phyloP scores from a whole-genome alignment of 2,797 vertebrate species.

The Leuciscus waleckii region DNA sequence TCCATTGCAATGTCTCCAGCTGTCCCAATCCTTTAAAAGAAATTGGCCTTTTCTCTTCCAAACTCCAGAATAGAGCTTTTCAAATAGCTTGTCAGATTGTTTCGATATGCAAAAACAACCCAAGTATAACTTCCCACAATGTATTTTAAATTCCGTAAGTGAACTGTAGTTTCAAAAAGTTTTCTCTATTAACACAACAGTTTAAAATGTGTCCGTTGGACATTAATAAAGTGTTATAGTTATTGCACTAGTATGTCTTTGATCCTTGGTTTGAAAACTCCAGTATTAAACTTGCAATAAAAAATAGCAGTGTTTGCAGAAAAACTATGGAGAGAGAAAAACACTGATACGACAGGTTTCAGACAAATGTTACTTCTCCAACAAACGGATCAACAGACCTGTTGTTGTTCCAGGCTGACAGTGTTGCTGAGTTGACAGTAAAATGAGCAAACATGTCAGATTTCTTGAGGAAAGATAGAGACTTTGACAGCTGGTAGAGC shows the following conservation, averaged over 20 bases:
- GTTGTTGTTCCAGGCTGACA: slow-evolving; percentile 25
- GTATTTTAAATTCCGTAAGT: not conserved
- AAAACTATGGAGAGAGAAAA: slow-evolving; percentile 1
- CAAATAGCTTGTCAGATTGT: slow-evolving; percentile 17
- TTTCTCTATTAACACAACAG: slow-evolving; percentile 5
- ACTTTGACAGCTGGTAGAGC: slow-evolving; percentile 25
- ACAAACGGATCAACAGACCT: slow-evolving; percentile 33
- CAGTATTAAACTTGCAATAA: slow-evolving; percentile 15
- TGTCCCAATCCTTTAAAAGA: slow-evolving; percentile 18
- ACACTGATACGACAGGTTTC: slow-evolving; percentile 23
- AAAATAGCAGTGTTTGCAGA: slow-evolving; percentile 14
- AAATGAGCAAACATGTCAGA: slow-evolving; percentile 30
- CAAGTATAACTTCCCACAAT: slow-evolving; percentile 2
- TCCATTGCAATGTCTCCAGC: slow-evolving; percentile 13
- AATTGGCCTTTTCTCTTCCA: slow-evolving; percentile 3
- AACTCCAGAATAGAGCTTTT: slow-evolving; percentile 19
- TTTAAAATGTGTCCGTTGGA: slow-evolving; percentile 3
- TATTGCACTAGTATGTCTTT: slow-evolving; percentile 15
- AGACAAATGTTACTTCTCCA: slow-evolving; percentile 24
- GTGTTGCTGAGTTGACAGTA: slow-evolving; percentile 34
- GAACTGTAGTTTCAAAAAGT: not conserved
- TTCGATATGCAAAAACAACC: slow-evolving; percentile 13
- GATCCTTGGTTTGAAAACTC: slow-evolving; percentile 18
- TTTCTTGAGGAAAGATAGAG: slow-evolving; percentile 6
- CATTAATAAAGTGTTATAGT: slow-evolving; percentile 12